Evolutionary conservation across 2,113 vertebrate genomes (phyloP).

Genomic region (Caloenas nicobarica): DNA sequence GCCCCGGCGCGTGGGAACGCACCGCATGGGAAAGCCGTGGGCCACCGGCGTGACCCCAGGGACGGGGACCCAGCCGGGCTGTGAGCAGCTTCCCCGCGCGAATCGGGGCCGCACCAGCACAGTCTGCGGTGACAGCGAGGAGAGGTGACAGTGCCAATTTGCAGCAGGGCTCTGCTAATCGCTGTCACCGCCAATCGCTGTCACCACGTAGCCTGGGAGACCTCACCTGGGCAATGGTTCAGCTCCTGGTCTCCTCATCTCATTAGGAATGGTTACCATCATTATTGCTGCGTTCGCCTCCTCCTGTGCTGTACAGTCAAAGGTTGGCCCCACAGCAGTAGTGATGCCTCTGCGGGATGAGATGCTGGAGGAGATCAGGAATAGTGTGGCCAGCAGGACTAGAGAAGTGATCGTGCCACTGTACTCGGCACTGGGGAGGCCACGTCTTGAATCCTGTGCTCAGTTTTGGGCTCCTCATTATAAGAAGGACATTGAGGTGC

Average conservation of each 20-base stretch:
- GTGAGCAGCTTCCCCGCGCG: neutral
- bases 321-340: neutral
- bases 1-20: rapidly evolving
- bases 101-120: neutral
- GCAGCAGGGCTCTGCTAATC: neutral
- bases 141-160: neutral
- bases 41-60: neutral
- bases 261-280: neutral
- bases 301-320: neutral
- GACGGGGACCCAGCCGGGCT: neutral
- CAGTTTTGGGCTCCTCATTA: no score
- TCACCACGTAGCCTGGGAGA: neutral
- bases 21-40: neutral
- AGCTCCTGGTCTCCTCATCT: neutral
- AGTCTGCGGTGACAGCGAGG: neutral
- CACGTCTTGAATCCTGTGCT: no score
- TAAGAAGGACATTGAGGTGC: no score
- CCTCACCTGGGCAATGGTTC: neutral
- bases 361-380: neutral
- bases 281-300: neutral
- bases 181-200: neutral
- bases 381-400: no score
- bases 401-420: no score
- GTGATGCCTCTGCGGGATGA: rapidly evolving
- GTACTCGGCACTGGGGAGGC: no score